Evolutionary conservation across 2,888 invertebrate genomes (phyloP).

Genomic region (Lacanobia oleracea): DNA sequence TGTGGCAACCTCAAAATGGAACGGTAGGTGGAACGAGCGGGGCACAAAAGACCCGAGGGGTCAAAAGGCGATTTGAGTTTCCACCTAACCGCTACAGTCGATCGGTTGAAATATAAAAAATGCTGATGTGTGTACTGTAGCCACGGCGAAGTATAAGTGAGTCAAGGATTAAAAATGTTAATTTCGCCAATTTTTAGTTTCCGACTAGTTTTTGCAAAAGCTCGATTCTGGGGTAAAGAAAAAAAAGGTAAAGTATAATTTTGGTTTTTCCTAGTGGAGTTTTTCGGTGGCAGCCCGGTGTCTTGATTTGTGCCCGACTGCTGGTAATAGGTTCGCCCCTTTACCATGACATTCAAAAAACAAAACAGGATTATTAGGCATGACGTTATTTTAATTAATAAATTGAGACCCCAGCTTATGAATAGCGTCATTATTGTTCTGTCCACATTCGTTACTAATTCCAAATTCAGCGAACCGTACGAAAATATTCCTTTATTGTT

Average conservation of each 20-base stretch:
- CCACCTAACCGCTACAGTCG: constrained; percentile 7
- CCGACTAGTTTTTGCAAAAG: neutral
- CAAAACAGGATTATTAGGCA: neutral
- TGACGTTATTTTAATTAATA: neutral
- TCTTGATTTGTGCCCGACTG: too few relatives aligned
- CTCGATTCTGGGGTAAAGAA: too few relatives aligned
- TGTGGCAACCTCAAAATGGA: constrained; percentile 28
- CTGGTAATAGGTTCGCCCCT: neutral
- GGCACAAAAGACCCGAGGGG: constrained; percentile 40
- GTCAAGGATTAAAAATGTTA: neutral
- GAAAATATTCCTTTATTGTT: constrained; percentile 56
- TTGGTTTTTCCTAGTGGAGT: too few relatives aligned
- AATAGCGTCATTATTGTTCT: constrained; percentile 7
- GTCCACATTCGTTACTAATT: constrained; percentile 12
- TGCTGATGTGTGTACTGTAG: neutral
- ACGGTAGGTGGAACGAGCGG: constrained; percentile 15
- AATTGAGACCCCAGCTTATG: neutral
- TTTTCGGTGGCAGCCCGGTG: too few relatives aligned
- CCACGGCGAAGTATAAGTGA: neutral
- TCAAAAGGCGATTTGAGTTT: constrained; percentile 41
- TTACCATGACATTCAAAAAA: too few relatives aligned
- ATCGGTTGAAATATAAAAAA: constrained; percentile 20
- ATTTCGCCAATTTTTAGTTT: neutral
- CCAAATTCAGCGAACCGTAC: constrained; percentile 15
- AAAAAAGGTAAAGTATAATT: too few relatives aligned